Conservation (phyloP, 2,797 vertebrate genomes). For the Leptodactylus fallax region DNA sequence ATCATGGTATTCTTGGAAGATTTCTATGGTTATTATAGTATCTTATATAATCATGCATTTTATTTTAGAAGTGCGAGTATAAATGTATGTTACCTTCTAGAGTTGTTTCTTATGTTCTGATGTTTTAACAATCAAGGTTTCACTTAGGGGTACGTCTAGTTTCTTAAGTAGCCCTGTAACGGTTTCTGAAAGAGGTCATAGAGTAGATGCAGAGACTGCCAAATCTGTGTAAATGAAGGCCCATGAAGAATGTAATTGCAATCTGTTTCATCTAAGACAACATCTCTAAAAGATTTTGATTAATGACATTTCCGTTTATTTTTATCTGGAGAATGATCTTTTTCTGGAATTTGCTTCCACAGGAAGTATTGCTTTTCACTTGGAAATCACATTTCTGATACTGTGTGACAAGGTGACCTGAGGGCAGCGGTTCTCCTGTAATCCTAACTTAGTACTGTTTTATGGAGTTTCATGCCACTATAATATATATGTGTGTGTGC, state of each 20-base stretch:
- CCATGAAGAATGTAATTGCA: constrained; percentile 46
- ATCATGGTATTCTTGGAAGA: no score
- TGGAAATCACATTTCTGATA: constrained; percentile 42
- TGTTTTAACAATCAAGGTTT: not conserved
- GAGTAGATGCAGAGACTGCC: constrained; percentile 23
- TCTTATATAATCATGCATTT: no score
- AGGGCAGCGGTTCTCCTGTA: constrained; percentile 43
- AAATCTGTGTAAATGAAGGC: constrained; percentile 41
- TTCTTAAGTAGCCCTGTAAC: not conserved
- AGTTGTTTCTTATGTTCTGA: not conserved
- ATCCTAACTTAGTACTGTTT: constrained; percentile 25
- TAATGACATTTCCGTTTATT: constrained; percentile 55
- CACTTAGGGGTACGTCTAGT: not conserved
- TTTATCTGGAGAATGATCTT: constrained; percentile 54
- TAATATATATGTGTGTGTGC: not conserved
- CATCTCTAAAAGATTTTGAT: constrained; percentile 53
- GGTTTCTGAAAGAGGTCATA: not conserved
- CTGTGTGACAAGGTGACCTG: constrained; percentile 37
- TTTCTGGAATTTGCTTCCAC: constrained; percentile 49
- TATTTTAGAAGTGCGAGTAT: no score
- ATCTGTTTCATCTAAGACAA: constrained; percentile 42
- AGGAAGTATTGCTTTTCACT: constrained; percentile 57
- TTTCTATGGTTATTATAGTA: no score
- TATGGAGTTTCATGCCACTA: not conserved
- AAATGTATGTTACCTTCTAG: not conserved